Evolutionary conservation across 2,113 vertebrate species (phyloP).

Genomic region (Sitta europaea): DNA sequence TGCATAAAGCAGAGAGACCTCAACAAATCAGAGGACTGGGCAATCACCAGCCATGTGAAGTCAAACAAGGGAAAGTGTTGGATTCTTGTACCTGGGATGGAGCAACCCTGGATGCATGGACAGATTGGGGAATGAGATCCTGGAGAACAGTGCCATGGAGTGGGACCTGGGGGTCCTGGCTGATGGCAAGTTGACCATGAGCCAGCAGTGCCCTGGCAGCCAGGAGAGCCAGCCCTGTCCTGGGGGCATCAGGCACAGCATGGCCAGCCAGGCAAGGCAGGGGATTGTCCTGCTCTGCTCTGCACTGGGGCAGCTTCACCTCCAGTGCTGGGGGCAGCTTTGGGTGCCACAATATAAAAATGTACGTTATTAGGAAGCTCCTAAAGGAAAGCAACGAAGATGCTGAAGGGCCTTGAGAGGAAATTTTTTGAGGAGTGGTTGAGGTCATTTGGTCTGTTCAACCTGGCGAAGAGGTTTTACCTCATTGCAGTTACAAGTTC

Average conservation of each 20-base stretch:
- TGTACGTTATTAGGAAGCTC: fast-evolving
- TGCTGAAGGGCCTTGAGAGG: neutral
- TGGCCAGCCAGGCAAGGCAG: fast-evolving
- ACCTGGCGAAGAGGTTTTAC: neutral
- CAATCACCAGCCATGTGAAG: neutral
- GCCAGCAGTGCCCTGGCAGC: neutral
- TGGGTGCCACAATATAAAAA: neutral
- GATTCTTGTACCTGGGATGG: neutral
- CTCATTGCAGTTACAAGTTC: neutral
- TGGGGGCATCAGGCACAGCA: neutral
- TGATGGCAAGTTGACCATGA: fast-evolving
- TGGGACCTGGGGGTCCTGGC: fast-evolving
- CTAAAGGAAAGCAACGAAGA: neutral
- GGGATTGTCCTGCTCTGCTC: neutral
- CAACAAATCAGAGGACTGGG: neutral
- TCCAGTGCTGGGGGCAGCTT: fast-evolving
- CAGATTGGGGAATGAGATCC: neutral
- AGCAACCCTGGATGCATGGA: neutral
- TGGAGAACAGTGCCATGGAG: fast-evolving
- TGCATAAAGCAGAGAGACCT: neutral
- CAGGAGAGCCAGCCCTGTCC: fast-evolving
- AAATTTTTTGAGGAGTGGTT: fast-evolving
- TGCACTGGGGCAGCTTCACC: neutral
- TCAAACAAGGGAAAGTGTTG: neutral
- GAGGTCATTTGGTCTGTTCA: neutral